phyloP scores from a whole-genome alignment of 2,888 invertebrate genomes.

The Oscheius sp. region DNA sequence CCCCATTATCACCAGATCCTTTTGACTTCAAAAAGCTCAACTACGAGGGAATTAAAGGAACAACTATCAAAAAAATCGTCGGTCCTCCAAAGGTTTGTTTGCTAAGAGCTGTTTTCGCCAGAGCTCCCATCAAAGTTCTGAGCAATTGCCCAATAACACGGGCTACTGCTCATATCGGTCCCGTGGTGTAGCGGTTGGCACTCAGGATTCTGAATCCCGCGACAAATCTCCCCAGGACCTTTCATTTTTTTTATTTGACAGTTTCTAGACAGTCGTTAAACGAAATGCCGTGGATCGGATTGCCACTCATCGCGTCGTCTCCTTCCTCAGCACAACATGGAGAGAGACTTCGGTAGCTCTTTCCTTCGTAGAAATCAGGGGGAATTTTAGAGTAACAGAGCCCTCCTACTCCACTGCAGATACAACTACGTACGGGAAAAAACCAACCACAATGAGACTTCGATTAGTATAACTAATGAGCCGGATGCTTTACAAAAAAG shows the following conservation, averaged over 20 bases:
- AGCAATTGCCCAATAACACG: background rate
- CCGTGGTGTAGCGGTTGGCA: conserved; percentile 55
- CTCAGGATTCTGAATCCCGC: conserved; percentile 60
- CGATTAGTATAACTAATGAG: background rate
- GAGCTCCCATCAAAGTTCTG: conserved; percentile 15
- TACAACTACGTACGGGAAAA: conserved; percentile 28
- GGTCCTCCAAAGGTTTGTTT: conserved; percentile 28
- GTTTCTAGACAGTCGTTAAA: conserved; percentile 18
- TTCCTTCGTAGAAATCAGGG: background rate
- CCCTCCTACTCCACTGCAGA: conserved; percentile 29
- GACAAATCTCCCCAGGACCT: conserved; percentile 41
- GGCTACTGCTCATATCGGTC: conserved; percentile 6
- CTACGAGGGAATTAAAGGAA: conserved; percentile 16
- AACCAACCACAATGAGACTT: background rate
- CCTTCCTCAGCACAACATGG: background rate
- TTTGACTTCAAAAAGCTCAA: conserved; percentile 14
- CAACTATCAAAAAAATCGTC: conserved; percentile 15
- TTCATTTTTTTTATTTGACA: background rate
- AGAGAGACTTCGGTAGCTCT: background rate
- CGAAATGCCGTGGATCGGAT: conserved; percentile 12
- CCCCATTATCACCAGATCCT: conserved; percentile 5
- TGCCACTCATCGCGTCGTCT: conserved; percentile 18
- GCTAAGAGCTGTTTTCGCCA: background rate
- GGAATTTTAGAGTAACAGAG: background rate
- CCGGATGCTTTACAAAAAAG: background rate